Percentiles rank a stretch among this genome's conserved stretches.
Conservation (phyloP, 2,797 vertebrate species). For the Myoxocephalus aenaeus region DNA sequence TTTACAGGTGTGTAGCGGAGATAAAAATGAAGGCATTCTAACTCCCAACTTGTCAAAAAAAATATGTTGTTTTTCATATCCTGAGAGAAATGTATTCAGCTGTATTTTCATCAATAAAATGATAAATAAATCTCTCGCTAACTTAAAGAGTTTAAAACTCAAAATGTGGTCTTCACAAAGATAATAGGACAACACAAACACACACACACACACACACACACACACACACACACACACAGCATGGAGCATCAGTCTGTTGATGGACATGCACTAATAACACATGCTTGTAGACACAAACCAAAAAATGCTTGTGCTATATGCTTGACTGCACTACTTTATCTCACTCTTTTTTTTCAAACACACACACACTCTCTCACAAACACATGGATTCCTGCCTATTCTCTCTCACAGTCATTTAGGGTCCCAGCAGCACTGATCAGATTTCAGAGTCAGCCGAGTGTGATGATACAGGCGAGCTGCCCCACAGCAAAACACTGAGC, state of each 20-base stretch:
- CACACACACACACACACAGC: slow-evolving; percentile 1
- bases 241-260: neutral
- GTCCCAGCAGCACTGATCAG: slow-evolving; percentile 64
- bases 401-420: slow-evolving; percentile 47
- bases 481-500: slow-evolving; percentile 25
- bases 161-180: neutral
- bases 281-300: neutral
- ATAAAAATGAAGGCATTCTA: no score
- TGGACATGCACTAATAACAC: slow-evolving; percentile 12
- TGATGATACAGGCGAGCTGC: slow-evolving; percentile 53
- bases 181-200: neutral
- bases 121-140: neutral
- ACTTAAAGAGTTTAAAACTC: neutral
- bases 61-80: neutral
- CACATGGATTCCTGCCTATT: slow-evolving; percentile 4
- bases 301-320: neutral
- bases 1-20: no score
- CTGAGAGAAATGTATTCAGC: neutral
- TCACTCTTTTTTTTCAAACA: neutral
- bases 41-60: no score
- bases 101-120: neutral
- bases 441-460: slow-evolving; percentile 65
- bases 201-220: slow-evolving; percentile 9
- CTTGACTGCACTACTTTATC: slow-evolving; percentile 2
- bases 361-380: neutral